Conservation (phyloP, 2,113 vertebrate genomes). For the Orthochromis malagaraziensis region DNA sequence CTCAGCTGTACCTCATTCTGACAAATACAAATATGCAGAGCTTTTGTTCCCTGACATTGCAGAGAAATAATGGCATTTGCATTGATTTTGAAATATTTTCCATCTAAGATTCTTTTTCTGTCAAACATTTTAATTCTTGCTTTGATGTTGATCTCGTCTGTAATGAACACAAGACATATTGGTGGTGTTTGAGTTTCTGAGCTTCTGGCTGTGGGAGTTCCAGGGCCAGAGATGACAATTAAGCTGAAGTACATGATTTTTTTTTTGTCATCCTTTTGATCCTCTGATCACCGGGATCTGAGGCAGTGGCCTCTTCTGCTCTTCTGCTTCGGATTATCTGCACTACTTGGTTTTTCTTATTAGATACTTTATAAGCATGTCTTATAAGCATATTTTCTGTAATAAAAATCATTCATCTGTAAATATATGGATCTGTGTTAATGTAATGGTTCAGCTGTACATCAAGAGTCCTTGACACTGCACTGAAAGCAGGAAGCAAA, state of each 20-base stretch:
- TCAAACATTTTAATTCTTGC: background rate
- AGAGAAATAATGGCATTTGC: background rate
- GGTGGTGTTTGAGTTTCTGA: background rate
- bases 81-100: background rate
- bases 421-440: background rate
- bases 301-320: background rate
- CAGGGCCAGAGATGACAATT: background rate
- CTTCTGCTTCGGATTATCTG: background rate
- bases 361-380: background rate
- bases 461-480: constrained; percentile 4
- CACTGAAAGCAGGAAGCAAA: constrained; percentile 23
- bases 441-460: constrained; percentile 13
- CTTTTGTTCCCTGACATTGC: background rate
- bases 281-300: background rate
- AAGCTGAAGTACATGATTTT: constrained; percentile 45
- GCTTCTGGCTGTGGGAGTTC: background rate
- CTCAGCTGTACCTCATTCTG: background rate
- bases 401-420: background rate
- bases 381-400: background rate
- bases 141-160: background rate
- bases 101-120: background rate
- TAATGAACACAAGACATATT: background rate
- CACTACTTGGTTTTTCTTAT: background rate
- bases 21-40: background rate
- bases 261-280: background rate